Conservation (phyloP, 1,140 invertebrate species). For the Tetramorium simillimum region DNA sequence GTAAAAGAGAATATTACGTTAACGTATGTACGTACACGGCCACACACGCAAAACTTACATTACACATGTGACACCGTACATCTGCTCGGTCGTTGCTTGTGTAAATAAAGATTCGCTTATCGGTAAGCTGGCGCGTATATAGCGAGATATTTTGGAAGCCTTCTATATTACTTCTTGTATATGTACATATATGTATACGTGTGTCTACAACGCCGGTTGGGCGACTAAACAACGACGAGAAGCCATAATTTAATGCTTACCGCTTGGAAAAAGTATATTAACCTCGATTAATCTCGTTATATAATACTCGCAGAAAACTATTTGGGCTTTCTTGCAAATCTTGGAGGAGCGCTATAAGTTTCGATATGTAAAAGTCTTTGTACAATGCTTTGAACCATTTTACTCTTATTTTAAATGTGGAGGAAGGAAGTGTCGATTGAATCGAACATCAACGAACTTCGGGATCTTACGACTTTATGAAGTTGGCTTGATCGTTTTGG, state of each 20-base stretch:
- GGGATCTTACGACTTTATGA: slow-evolving; percentile 35
- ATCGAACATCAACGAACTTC: slow-evolving; percentile 47
- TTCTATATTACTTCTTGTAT: slow-evolving; percentile 54
- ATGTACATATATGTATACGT: background rate
- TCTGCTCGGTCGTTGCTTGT: slow-evolving; percentile 74
- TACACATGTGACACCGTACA: slow-evolving; percentile 73
- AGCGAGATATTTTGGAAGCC: slow-evolving; percentile 63
- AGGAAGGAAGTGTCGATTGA: slow-evolving; percentile 40
- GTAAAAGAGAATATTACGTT: slow-evolving; percentile 66
- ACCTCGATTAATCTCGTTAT: background rate
- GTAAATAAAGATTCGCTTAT: slow-evolving; percentile 75
- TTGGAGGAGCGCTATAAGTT: background rate
- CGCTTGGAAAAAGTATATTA: background rate
- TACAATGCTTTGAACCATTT: background rate
- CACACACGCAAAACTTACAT: slow-evolving; percentile 48
- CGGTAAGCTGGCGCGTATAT: slow-evolving; percentile 61
- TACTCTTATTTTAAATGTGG: background rate
- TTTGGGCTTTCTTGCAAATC: background rate
- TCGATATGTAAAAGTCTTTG: background rate
- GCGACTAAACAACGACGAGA: background rate
- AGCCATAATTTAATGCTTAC: background rate
- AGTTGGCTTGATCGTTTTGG: slow-evolving; percentile 62
- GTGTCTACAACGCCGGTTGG: background rate
- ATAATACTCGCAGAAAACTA: background rate
- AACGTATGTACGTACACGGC: slow-evolving; percentile 28